These are phyloP conservation scores for Chirona hameri DNA, from an alignment of 2,888 invertebrate genomes.

Conservation along the genomic window DNA sequence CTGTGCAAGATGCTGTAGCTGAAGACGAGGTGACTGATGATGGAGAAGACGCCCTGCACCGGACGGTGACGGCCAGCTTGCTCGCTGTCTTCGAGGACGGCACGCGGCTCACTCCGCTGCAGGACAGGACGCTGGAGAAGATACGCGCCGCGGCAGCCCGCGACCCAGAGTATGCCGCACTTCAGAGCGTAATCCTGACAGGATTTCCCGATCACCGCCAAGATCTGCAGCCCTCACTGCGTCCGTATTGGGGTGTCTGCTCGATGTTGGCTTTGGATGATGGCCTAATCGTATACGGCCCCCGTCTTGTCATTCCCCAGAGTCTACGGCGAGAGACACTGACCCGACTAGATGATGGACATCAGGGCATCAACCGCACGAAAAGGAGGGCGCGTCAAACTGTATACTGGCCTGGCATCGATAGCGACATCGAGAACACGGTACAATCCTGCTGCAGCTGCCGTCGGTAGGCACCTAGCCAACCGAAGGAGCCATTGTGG, in stretches of 20 bases:
- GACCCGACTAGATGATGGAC: conserved; percentile 35
- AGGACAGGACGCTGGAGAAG: not conserved
- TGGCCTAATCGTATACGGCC: conserved; percentile 36
- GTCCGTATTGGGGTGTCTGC: not conserved
- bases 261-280: conserved; percentile 34
- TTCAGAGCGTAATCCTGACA: not conserved
- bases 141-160: not conserved
- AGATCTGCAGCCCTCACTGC: not conserved
- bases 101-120: not conserved
- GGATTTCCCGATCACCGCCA: not conserved
- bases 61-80: not conserved
- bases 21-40: not conserved
- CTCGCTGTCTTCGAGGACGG: not conserved
- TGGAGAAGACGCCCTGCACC: not conserved
- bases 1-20: not conserved
- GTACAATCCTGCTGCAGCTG: not conserved
- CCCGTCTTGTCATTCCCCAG: conserved; percentile 36
- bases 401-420: too few species aligned
- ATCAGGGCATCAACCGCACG: conserved; percentile 37
- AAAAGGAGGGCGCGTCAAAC: conserved; percentile 35
- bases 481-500: conserved; percentile 11
- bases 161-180: not conserved
- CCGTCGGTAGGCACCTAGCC: not conserved
- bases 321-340: conserved; percentile 32
- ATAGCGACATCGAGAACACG: conserved; percentile 35